Percentiles rank a stretch among this genome's conserved stretches.
These are phyloP conservation scores for Torymus tubicola DNA, from an alignment of 2,888 invertebrate species.

Conservation along the genomic window DNA sequence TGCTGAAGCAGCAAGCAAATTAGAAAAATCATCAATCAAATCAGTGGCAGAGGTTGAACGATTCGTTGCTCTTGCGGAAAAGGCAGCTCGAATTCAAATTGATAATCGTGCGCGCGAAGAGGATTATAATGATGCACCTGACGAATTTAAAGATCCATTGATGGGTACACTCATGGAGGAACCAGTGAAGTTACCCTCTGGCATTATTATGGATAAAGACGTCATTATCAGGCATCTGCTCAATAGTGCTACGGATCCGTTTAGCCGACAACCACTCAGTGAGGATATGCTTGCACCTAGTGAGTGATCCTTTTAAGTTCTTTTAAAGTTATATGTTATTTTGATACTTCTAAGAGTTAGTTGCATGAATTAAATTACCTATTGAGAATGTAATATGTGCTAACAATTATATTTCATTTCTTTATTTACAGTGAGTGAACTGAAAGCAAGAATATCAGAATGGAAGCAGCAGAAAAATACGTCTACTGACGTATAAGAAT, in stretches of 20 bases:
- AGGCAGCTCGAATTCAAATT: constrained; percentile 86
- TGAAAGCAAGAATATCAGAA: constrained; percentile 89
- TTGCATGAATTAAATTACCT: too few relatives aligned
- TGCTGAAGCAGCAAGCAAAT: constrained; percentile 90
- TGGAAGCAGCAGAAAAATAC: constrained; percentile 90
- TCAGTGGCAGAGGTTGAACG: constrained; percentile 90
- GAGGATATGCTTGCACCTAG: constrained; percentile 95
- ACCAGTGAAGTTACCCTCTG: constrained; percentile 94
- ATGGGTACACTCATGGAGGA: constrained; percentile 99
- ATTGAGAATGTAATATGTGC: not conserved
- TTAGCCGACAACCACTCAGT: constrained; percentile 95
- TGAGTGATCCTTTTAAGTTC: constrained; percentile 72
- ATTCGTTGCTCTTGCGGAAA: constrained; percentile 86
- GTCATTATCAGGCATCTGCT: constrained; percentile 95
- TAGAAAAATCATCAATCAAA: constrained; percentile 90
- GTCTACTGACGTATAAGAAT: constrained; percentile 42
- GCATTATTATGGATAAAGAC: constrained; percentile 93
- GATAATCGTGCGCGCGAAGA: constrained; percentile 92
- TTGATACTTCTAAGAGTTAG: too few relatives aligned
- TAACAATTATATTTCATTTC: not conserved
- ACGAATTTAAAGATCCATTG: constrained; percentile 96
- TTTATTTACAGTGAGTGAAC: constrained; percentile 83
- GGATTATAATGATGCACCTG: constrained; percentile 96
- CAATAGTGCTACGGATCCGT: constrained; percentile 98
- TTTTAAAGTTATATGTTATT: too few relatives aligned